Percentiles rank a stretch among this genome's conserved stretches.
Evolutionary conservation across 2,113 vertebrate genomes (phyloP).

Genomic region (Chascanopsetta lugubris): DNA sequence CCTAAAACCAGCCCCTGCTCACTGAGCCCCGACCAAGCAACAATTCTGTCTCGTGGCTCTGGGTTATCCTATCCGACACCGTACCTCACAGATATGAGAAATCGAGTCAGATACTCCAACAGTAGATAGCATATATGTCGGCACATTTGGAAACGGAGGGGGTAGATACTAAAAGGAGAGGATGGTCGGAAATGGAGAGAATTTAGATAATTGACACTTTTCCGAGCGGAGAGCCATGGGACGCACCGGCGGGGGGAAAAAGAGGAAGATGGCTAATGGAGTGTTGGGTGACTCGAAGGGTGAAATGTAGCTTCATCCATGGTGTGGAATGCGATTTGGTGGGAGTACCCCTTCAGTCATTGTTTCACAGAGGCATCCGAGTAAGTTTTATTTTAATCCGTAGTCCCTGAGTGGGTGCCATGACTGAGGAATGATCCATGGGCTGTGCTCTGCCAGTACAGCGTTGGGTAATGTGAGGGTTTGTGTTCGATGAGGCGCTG

Average conservation of each 20-base stretch:
- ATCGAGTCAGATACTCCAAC: slow-evolving; percentile 14
- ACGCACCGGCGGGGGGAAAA: slow-evolving; percentile 24
- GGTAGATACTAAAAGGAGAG: slow-evolving; percentile 16
- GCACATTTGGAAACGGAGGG: slow-evolving; percentile 7
- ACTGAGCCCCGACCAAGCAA: slow-evolving; percentile 2
- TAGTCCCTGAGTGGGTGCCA: slow-evolving; percentile 35
- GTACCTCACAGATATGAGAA: slow-evolving; percentile 1
- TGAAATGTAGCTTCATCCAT: slow-evolving; percentile 46
- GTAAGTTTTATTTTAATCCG: slow-evolving; percentile 56
- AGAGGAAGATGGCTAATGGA: slow-evolving; percentile 24
- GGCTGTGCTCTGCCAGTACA: slow-evolving; percentile 13
- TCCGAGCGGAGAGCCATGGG: slow-evolving; percentile 5
- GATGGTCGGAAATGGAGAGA: slow-evolving; percentile 9
- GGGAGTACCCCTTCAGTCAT: slow-evolving; percentile 48
- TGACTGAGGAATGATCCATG: slow-evolving; percentile 30
- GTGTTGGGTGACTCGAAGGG: slow-evolving; percentile 29
- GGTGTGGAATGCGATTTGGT: slow-evolving; percentile 56
- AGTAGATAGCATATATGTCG: background rate
- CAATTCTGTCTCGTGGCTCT: background rate
- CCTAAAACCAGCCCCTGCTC: background rate
- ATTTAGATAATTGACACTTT: slow-evolving; percentile 36
- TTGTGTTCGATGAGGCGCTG: slow-evolving; percentile 37
- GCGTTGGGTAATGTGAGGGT: slow-evolving; percentile 37
- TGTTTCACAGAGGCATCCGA: slow-evolving; percentile 51
- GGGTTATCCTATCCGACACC: background rate